Percentiles rank a stretch among this genome's conserved stretches.
Conservation (phyloP, 1,140 invertebrate species). For the Cryptotermes secundus region DNA sequence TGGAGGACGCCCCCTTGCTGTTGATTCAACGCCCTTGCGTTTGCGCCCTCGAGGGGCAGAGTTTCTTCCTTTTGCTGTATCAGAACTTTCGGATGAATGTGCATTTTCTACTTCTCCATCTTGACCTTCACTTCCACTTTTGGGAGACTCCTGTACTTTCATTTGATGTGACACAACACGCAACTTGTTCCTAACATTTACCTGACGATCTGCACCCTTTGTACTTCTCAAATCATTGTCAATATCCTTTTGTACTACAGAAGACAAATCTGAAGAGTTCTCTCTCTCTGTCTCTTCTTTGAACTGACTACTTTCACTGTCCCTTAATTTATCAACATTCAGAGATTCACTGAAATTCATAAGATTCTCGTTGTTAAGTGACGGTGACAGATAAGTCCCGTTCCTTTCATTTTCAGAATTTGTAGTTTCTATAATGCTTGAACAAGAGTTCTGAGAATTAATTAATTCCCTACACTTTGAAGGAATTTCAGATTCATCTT, state of each 20-base stretch:
- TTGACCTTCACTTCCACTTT: slow-evolving; percentile 20
- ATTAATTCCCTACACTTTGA: background rate
- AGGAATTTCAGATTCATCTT: background rate
- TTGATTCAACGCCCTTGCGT: background rate
- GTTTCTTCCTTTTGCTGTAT: background rate
- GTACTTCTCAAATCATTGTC: background rate
- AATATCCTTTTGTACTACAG: slow-evolving; percentile 9
- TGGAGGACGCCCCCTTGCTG: slow-evolving; percentile 19
- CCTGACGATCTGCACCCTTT: background rate
- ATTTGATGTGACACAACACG: background rate
- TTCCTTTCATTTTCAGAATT: slow-evolving; percentile 11
- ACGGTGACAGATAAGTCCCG: background rate
- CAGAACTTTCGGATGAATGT: background rate
- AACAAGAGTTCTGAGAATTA: background rate
- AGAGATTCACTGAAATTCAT: background rate
- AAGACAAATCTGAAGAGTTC: background rate
- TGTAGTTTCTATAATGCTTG: background rate
- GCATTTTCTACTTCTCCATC: slow-evolving; percentile 8
- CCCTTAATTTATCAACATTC: background rate
- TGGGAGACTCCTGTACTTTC: background rate
- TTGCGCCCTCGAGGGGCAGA: slow-evolving; percentile 12
- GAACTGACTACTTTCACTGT: background rate
- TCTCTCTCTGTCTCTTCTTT: background rate
- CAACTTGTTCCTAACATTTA: background rate
- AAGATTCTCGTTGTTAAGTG: background rate